Percentiles rank a stretch among this genome's conserved stretches.
Evolutionary conservation across 2,113 vertebrate species (phyloP).

Genomic region (Symphodus melops): DNA sequence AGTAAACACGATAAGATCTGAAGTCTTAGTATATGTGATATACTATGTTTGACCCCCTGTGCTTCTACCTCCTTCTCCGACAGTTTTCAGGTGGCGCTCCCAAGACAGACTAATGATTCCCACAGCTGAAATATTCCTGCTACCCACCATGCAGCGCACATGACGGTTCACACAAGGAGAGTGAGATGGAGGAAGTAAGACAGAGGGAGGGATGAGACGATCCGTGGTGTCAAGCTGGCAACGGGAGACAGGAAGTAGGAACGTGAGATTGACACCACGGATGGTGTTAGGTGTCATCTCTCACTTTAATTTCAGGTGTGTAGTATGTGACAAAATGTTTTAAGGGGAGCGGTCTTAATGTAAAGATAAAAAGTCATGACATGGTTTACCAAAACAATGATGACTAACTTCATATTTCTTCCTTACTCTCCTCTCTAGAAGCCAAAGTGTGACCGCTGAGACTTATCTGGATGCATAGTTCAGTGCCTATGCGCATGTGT

Average conservation of each 20-base stretch:
- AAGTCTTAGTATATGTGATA: no score
- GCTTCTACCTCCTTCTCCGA: slow-evolving; percentile 41
- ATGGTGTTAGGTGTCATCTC: neutral
- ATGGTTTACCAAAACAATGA: neutral
- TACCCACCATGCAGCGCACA: slow-evolving; percentile 25
- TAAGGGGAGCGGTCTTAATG: neutral
- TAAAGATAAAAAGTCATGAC: neutral
- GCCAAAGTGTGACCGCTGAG: neutral
- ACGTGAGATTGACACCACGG: slow-evolving; percentile 5
- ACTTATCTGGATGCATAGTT: neutral
- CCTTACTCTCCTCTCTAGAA: no score
- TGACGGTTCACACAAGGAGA: slow-evolving; percentile 6
- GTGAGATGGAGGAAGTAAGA: slow-evolving; percentile 5
- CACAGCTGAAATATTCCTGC: slow-evolving; percentile 45
- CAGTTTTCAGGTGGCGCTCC: slow-evolving; percentile 56
- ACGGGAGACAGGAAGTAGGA: neutral
- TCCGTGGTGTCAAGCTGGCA: slow-evolving; percentile 19
- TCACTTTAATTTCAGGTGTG: neutral
- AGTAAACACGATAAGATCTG: no score
- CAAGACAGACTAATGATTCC: slow-evolving; percentile 51
- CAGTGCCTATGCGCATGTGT: neutral
- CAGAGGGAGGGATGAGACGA: neutral
- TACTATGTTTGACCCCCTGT: slow-evolving; percentile 12
- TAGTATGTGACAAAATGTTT: neutral
- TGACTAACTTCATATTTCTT: no score